Base-by-base conservation (phyloP, 2,113 vertebrate species). In the Isurus oxyrinchus region DNA sequence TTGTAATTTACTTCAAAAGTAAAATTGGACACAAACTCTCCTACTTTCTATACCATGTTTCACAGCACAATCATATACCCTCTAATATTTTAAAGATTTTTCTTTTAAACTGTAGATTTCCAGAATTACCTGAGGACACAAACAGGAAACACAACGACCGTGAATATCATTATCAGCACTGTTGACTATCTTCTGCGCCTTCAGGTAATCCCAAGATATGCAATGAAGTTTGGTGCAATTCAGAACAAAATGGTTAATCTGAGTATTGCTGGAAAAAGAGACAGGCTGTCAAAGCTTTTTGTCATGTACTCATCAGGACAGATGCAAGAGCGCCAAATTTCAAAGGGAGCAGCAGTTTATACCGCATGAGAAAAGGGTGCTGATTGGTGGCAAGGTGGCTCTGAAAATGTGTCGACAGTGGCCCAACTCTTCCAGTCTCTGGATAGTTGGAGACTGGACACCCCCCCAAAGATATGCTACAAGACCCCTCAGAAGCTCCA, bases 51-150 rank as follows among this genome's bases (percentile, higher is more conserved):
- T 72, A 53, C 49, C 53, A 91, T 91, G 7, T 57, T 91, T 95
- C 23, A 95, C 44, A 95, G 23, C 19, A 21, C 2, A 63, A 95
- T 67, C 69, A 44, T 95, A 4, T 76, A 95, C 10, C 63, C 90
- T n/a, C n/a, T 19, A 31, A 95, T 76, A 16, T 35, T 72, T 95
- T 76, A 72, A 91, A 91, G 96, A 97, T 96, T 96, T 44, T 66
- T 95, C 96, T 91, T 97, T 13, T 96, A 87, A 96, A 97, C 97
- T 97, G 96, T 97, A 99, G 99, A 99, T 97, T 99, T 99, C 97
- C 99, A 99, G 97, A 99, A 99, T 97, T 99, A 99, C 96, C 97
- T 99, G 61, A 98, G 99, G 96, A 99, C 99, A 49, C 99, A 99
- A 97, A 99, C 99, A 97, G 99, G 99, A 31, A 99, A 99, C 97